Evolutionary conservation across 35 echinoderm and acorn worm species (phyloP).

Genomic region (Hemicentrotus pulcherrimus): DNA sequence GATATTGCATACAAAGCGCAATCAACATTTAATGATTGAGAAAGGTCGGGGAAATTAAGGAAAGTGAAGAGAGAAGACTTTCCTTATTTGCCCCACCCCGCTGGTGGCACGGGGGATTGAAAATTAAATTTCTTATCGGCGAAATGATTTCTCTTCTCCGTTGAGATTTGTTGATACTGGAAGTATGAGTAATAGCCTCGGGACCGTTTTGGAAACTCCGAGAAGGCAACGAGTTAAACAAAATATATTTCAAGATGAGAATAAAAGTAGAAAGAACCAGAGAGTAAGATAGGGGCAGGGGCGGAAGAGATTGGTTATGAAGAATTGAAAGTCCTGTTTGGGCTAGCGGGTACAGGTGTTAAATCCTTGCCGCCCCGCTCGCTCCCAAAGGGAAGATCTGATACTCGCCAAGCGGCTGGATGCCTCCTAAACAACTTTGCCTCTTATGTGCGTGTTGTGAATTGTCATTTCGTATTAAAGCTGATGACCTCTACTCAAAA

Average conservation of each 20-base stretch:
- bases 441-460: not conserved
- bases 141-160: slow-evolving; percentile 43
- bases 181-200: slow-evolving; percentile 15
- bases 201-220: not conserved
- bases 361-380: not conserved
- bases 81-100: not conserved
- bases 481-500: not conserved
- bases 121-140: slow-evolving; percentile 41
- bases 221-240: not conserved
- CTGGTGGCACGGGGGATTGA: slow-evolving; percentile 36
- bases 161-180: slow-evolving; percentile 50
- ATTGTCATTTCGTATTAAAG: not conserved
- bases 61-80: not conserved
- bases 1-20: slow-evolving; percentile 43
- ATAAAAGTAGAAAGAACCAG: not conserved
- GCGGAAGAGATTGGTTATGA: slow-evolving; percentile 1
- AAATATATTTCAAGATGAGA: not conserved
- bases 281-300: not conserved
- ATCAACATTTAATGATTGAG: slow-evolving; percentile 30
- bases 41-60: slow-evolving; percentile 4
- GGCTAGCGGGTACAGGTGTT: slow-evolving; percentile 37
- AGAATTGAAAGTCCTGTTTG: slow-evolving; percentile 20
- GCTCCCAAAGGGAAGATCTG: not conserved
- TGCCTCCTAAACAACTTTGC: not conserved
- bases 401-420: not conserved